Evolutionary conservation across 2,888 invertebrate species (phyloP).

Genomic region (Agrotis segetum): DNA sequence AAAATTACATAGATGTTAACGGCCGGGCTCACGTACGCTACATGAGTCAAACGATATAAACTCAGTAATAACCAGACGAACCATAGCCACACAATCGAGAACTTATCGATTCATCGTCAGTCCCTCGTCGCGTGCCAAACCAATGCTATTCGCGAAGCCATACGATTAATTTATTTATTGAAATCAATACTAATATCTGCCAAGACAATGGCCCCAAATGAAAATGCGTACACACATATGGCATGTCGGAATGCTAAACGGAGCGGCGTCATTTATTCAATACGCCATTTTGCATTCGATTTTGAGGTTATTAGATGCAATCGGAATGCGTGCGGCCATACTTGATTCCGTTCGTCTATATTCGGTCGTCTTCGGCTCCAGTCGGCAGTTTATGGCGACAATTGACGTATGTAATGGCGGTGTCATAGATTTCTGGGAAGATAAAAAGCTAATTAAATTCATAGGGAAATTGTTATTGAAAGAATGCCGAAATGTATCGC

Average conservation of each 20-base stretch:
- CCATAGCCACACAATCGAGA: constrained; percentile 80
- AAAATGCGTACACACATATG: constrained; percentile 89
- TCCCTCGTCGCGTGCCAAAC: constrained; percentile 89
- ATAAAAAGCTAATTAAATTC: constrained; percentile 75
- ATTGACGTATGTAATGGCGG: constrained; percentile 82
- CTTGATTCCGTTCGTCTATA: constrained; percentile 83
- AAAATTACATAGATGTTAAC: constrained; percentile 86
- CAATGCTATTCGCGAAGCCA: constrained; percentile 86
- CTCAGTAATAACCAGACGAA: constrained; percentile 77
- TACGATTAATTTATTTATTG: constrained; percentile 91
- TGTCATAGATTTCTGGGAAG: constrained; percentile 84
- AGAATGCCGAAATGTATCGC: constrained; percentile 65
- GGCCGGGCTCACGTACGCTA: constrained; percentile 84
- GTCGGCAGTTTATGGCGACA: constrained; percentile 79
- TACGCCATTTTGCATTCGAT: constrained; percentile 90
- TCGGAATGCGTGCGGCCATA: constrained; percentile 89
- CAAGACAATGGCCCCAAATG: constrained; percentile 90
- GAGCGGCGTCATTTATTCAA: constrained; percentile 89
- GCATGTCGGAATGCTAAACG: constrained; percentile 90
- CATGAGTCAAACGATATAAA: constrained; percentile 87
- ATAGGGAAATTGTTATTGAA: constrained; percentile 76
- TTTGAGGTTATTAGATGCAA: constrained; percentile 91
- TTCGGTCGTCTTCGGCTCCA: constrained; percentile 82
- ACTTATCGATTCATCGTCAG: constrained; percentile 87
- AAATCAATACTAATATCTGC: constrained; percentile 91